Evolutionary conservation across 2,888 invertebrate genomes (phyloP).

Genomic region (Julus scanicus): DNA sequence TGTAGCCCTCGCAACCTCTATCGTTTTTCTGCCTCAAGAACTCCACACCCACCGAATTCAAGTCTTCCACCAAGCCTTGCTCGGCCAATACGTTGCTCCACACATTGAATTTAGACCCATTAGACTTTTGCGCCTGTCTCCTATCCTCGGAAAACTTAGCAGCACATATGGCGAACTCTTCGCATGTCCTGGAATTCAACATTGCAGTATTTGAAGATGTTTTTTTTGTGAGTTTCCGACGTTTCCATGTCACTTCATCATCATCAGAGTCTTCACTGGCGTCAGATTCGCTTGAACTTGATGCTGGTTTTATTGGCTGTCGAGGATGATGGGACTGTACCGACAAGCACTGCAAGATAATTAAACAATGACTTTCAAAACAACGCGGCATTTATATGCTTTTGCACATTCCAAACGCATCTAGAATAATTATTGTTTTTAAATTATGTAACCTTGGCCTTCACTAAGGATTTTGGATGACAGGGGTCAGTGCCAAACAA

Average conservation of each 20-base stretch:
- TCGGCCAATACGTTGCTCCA: slow-evolving; percentile 81
- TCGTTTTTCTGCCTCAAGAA: background rate
- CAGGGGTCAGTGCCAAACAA: too few species aligned
- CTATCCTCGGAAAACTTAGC: background rate
- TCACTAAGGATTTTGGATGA: too few species aligned
- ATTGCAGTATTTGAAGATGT: background rate
- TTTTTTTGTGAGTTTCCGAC: background rate
- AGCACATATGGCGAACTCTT: background rate
- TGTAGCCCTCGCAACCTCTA: slow-evolving; percentile 51
- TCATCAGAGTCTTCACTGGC: background rate
- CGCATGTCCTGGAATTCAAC: background rate
- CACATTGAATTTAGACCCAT: slow-evolving; percentile 75
- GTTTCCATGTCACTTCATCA: slow-evolving; percentile 5
- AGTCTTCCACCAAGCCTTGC: slow-evolving; percentile 80
- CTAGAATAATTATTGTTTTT: too few species aligned
- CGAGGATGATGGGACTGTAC: background rate
- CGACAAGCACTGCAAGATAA: background rate
- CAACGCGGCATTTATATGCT: background rate
- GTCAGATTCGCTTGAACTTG: background rate
- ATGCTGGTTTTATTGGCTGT: background rate
- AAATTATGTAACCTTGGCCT: too few species aligned
- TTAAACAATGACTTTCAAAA: background rate
- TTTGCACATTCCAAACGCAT: background rate
- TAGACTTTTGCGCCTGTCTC: background rate
- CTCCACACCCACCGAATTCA: slow-evolving; percentile 79